phyloP scores from a whole-genome alignment of 1,140 invertebrate genomes.

The Danaus melanippus region DNA sequence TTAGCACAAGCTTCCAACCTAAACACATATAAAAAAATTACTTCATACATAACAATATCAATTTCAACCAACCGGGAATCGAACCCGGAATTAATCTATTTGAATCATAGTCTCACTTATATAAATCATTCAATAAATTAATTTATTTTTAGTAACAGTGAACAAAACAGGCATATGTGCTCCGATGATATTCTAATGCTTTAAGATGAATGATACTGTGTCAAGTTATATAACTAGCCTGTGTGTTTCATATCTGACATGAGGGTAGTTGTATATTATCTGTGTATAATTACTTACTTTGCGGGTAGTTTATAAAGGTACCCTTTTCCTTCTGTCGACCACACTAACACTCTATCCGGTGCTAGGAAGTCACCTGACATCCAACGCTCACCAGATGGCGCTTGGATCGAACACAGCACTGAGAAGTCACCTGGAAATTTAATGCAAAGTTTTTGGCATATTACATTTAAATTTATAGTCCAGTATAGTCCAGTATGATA shows the following conservation, averaged over 20 bases:
- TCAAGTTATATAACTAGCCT: slow-evolving; percentile 5
- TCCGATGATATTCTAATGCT: slow-evolving; percentile 50
- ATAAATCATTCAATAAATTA: slow-evolving; percentile 7
- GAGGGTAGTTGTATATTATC: no score
- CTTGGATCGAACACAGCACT: slow-evolving; percentile 89
- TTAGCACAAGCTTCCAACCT: slow-evolving; percentile 35
- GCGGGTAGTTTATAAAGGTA: slow-evolving; percentile 95
- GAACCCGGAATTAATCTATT: background rate
- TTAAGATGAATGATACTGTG: slow-evolving; percentile 18
- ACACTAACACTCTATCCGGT: slow-evolving; percentile 91
- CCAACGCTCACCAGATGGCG: slow-evolving; percentile 90
- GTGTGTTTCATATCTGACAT: no score
- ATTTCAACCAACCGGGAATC: no score
- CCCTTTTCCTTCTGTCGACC: slow-evolving; percentile 94
- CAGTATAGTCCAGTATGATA: no score
- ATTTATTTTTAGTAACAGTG: slow-evolving; percentile 8
- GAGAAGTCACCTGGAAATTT: slow-evolving; percentile 96
- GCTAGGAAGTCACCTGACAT: slow-evolving; percentile 94
- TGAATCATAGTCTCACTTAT: slow-evolving; percentile 2
- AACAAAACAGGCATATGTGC: slow-evolving; percentile 36
- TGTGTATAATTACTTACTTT: slow-evolving; percentile 80
- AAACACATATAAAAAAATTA: slow-evolving; percentile 3
- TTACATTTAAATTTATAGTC: no score
- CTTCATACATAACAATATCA: no score
- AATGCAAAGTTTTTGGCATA: no score